A percentile compares a stretch with the other conserved stretches of the same genome.
Evolutionary conservation across 2,797 vertebrate genomes (phyloP).

Genomic region (Galaxias olidus): DNA sequence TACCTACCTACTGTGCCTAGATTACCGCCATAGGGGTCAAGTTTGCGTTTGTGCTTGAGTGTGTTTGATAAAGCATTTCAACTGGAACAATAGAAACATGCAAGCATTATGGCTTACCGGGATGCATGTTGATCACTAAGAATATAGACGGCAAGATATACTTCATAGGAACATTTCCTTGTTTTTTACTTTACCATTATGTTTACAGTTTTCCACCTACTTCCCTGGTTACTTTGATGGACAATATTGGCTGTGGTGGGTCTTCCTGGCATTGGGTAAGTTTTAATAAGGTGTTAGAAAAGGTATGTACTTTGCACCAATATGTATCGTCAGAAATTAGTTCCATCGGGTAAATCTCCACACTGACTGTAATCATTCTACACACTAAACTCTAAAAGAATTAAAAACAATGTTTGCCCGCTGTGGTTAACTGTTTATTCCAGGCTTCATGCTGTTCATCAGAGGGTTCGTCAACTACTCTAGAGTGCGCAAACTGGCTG

Average conservation of each 20-base stretch:
- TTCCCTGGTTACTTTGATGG: constrained; percentile 98
- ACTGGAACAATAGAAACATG: too few species aligned
- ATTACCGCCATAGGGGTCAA: too few species aligned
- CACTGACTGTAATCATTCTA: too few species aligned
- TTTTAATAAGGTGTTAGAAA: constrained; percentile 27
- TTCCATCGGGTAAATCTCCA: neutral
- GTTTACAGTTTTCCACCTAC: constrained; percentile 91
- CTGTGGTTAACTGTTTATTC: neutral
- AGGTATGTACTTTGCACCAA: too few species aligned
- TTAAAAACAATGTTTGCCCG: too few species aligned
- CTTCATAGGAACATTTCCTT: neutral
- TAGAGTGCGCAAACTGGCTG: constrained; percentile 96
- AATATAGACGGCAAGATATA: neutral
- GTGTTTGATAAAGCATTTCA: too few species aligned
- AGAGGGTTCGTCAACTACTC: constrained; percentile 98
- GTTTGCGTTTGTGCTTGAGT: too few species aligned
- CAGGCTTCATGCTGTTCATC: constrained; percentile 97
- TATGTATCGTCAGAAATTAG: neutral
- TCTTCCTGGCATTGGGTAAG: constrained; percentile 96
- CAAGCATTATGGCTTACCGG: neutral
- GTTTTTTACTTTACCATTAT: neutral
- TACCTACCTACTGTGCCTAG: too few species aligned
- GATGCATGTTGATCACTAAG: neutral
- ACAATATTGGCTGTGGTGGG: constrained; percentile 99
- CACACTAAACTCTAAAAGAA: too few species aligned